phyloP scores from a whole-genome alignment of 2,797 vertebrate genomes.

The Pelobates cultripes region DNA sequence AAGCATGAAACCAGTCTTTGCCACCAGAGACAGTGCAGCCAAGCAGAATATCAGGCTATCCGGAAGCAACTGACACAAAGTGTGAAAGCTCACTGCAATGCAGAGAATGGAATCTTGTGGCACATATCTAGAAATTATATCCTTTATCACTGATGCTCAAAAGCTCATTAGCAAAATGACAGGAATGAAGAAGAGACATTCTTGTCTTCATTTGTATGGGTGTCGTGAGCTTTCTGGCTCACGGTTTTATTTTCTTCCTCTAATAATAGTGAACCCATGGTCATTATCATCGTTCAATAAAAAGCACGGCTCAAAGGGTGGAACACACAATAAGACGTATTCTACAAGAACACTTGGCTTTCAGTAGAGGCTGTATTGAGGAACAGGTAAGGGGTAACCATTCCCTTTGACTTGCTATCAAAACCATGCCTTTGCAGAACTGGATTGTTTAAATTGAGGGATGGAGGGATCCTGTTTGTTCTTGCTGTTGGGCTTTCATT shows the following conservation, averaged over 20 bases:
- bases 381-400: not conserved
- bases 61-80: constrained; percentile 42
- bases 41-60: constrained; percentile 35
- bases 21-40: constrained; percentile 45
- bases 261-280: not conserved
- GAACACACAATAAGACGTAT: not conserved
- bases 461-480: no score
- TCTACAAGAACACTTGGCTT: not conserved
- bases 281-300: not conserved
- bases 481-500: no score
- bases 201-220: constrained; percentile 15
- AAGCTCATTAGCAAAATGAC: constrained; percentile 44
- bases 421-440: no score
- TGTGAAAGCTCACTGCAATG: constrained; percentile 23
- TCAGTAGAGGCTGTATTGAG: not conserved
- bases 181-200: not conserved
- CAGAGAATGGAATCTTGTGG: constrained; percentile 37
- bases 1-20: constrained; percentile 29
- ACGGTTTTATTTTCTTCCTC: not conserved
- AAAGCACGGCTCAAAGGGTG: not conserved
- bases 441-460: no score
- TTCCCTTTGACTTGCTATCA: not conserved
- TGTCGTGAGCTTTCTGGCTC: not conserved
- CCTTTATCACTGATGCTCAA: constrained; percentile 16
- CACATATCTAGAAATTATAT: constrained; percentile 26